A percentile compares a stretch with the other conserved stretches of the same genome.
phyloP scores from a whole-genome alignment of 1,140 invertebrate species.

The Drosophila mayri region DNA sequence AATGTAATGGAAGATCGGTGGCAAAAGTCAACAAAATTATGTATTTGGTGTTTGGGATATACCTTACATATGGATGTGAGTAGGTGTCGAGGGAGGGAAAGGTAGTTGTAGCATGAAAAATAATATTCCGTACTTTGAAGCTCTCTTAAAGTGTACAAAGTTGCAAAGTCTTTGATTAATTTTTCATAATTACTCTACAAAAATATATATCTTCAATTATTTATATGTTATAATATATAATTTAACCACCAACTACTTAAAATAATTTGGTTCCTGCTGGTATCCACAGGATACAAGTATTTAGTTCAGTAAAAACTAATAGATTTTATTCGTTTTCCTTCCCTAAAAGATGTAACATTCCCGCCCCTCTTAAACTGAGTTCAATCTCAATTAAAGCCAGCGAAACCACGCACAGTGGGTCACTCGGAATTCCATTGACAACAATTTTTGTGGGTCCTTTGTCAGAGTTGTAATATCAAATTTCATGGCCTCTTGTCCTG shows the following conservation, averaged over 20 bases:
- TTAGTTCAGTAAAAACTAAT: background rate
- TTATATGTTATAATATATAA: background rate
- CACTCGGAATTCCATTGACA: slow-evolving; percentile 31
- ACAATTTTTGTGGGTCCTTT: slow-evolving; percentile 28
- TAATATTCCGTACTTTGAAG: background rate
- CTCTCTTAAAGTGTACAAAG: too few species aligned
- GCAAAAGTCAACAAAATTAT: slow-evolving; percentile 16
- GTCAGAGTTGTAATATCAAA: slow-evolving; percentile 23
- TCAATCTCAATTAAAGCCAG: slow-evolving; percentile 40
- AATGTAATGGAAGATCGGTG: slow-evolving; percentile 27
- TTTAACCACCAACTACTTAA: background rate
- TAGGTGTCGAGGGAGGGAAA: background rate
- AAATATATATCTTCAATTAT: background rate
- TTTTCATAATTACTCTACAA: background rate
- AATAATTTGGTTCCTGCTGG: too few species aligned
- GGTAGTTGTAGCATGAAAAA: too few species aligned
- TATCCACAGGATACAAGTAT: background rate
- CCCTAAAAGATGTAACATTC: too few species aligned
- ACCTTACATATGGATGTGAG: background rate
- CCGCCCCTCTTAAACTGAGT: slow-evolving; percentile 1
- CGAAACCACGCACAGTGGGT: slow-evolving; percentile 6
- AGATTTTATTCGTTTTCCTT: background rate
- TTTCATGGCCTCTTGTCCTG: slow-evolving; percentile 55
- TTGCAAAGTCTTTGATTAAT: too few species aligned
- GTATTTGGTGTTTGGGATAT: background rate